Base-by-base conservation (phyloP, 2,888 invertebrate species). In the Drosophila lutescens region DNA sequence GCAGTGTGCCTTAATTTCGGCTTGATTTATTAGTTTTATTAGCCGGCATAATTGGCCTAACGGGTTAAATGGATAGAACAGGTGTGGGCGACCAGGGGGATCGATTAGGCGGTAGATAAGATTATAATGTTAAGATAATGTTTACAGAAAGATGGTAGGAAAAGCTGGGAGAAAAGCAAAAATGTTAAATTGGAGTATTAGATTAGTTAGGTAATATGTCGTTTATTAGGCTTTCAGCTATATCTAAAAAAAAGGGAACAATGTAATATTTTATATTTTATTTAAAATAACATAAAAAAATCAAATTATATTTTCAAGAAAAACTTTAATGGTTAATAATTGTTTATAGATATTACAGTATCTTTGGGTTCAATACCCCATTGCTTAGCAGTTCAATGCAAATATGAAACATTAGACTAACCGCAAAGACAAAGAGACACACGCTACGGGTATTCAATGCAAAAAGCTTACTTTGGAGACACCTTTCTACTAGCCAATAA, bases 21-120 rank as follows among this genome's bases (percentile, higher is more conserved):
- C 67, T 74, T 86, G 83, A 82, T 88, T 83, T 88, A 82, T 83
- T 70, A 68, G 53, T 34, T 83, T 76, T 86, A 82, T 83, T 82
- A 82, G 79, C 50, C 4, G 46, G 23, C 53, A 75, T 88, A 86
- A 88, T 83, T 88, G 88, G 83, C 80, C 68, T 40, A 56, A 70
- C 54, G 71, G 47, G 54, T 40, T 71, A 49, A 70, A 20, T 10
- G 51, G 23, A 34, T 7, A 15, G 65, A 26, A 51, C 71, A 74
- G 74, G 74, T 71, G 70, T 34, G 34, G 50, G 60, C 36, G 60
- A 13, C 17, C 8, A 30, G 6, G 10, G 8, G 47, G 47, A 23
- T 9, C 34, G n/a, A 7, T 20, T 17, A 12, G 15, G 2, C 15
- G 15, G n/a, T 5, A 10, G 20, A 32, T 50, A 49, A 17, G 20